phyloP scores from a whole-genome alignment of 1,140 invertebrate genomes.

The Aphidius ervi region DNA sequence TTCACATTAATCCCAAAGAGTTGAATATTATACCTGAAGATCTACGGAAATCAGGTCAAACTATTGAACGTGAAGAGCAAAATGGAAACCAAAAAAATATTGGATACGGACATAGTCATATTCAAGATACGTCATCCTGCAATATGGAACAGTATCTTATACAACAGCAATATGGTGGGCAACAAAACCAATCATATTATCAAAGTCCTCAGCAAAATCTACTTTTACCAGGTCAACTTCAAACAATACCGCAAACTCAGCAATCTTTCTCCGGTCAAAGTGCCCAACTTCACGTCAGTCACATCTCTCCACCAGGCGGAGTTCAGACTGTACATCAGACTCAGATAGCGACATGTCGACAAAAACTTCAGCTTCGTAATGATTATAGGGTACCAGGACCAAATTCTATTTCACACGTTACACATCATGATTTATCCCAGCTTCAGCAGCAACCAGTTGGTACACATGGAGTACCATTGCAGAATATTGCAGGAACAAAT shows the following conservation, averaged over 20 bases:
- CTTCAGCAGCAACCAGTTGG: slow-evolving; percentile 29
- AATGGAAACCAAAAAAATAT: slow-evolving; percentile 48
- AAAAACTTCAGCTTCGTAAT: slow-evolving; percentile 35
- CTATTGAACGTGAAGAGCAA: slow-evolving; percentile 38
- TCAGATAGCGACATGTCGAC: slow-evolving; percentile 37
- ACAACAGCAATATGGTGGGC: slow-evolving; percentile 40
- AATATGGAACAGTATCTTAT: slow-evolving; percentile 48
- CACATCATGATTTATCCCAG: slow-evolving; percentile 35
- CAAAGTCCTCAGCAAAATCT: slow-evolving; percentile 42
- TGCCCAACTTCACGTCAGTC: slow-evolving; percentile 48
- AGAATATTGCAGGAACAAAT: slow-evolving; percentile 26
- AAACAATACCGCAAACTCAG: slow-evolving; percentile 38
- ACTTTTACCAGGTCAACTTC: slow-evolving; percentile 44
- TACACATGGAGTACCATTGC: slow-evolving; percentile 39
- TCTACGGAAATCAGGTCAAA: slow-evolving; percentile 53
- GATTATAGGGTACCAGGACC: slow-evolving; percentile 42
- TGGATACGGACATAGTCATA: slow-evolving; percentile 59
- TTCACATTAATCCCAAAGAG: slow-evolving; percentile 53
- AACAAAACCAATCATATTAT: slow-evolving; percentile 36
- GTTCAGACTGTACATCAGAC: slow-evolving; percentile 51
- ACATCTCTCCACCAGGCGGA: slow-evolving; percentile 44
- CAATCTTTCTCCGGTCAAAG: slow-evolving; percentile 46
- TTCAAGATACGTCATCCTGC: slow-evolving; percentile 39
- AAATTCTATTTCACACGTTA: slow-evolving; percentile 31
- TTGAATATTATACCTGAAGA: slow-evolving; percentile 63